phyloP scores from a whole-genome alignment of 2,888 invertebrate genomes.

The Tipula vernalis region DNA sequence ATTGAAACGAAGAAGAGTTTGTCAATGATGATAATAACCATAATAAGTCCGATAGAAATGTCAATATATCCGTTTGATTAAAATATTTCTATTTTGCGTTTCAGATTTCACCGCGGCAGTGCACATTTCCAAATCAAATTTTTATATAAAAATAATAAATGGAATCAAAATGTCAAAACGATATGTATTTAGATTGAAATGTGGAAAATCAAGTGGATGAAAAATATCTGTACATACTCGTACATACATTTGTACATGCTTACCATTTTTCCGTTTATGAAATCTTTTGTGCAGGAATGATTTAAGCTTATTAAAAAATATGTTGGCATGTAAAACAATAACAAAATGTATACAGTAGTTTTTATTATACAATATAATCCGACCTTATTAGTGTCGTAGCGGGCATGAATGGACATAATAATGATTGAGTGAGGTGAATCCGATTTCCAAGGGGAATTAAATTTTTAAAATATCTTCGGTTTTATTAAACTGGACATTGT shows the following conservation, averaged over 20 bases:
- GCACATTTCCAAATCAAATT: background rate
- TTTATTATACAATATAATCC: no score
- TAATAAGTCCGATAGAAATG: constrained; percentile 4
- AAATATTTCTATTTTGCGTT: background rate
- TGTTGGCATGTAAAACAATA: no score
- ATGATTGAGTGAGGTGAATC: no score
- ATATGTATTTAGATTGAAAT: background rate
- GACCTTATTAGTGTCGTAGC: no score
- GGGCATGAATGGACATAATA: no score
- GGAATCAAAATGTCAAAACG: background rate
- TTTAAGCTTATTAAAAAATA: no score
- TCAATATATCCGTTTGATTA: background rate
- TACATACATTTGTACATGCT: no score
- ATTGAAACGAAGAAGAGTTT: constrained; percentile 4
- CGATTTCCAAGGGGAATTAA: no score
- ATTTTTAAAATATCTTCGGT: no score
- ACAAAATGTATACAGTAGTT: no score
- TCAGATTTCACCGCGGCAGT: background rate
- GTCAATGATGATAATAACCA: background rate
- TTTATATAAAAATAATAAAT: background rate
- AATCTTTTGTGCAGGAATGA: no score
- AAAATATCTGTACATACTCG: background rate
- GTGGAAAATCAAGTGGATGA: background rate
- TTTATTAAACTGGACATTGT: no score
- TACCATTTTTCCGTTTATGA: background rate